These are phyloP conservation scores for Scomber colias DNA, from an alignment of 2,113 vertebrate genomes.

Conservation along the genomic window DNA sequence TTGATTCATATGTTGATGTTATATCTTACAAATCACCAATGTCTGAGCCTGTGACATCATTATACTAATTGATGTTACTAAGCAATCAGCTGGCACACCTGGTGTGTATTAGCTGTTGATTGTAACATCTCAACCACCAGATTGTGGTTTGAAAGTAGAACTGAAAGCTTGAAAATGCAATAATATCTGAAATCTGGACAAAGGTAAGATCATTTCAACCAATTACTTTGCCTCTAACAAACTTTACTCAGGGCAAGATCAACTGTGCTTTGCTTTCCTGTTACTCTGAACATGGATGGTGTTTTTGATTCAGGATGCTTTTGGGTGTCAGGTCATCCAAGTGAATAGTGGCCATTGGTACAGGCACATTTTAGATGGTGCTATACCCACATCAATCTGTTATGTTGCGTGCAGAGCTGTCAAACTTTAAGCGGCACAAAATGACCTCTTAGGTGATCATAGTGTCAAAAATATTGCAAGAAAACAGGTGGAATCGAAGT, in stretches of 20 bases:
- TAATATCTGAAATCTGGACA: background rate
- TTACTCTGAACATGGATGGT: background rate
- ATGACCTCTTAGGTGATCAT: too few species aligned
- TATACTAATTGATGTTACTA: slow-evolving; percentile 33
- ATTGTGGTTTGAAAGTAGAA: background rate
- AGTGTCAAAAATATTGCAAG: too few species aligned
- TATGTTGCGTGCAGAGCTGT: too few species aligned
- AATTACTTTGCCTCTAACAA: background rate
- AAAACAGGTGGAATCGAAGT: background rate
- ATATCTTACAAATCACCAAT: background rate
- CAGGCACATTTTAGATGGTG: too few species aligned
- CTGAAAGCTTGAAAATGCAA: background rate
- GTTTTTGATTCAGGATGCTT: background rate
- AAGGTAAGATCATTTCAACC: background rate
- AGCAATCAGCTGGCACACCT: slow-evolving; percentile 49
- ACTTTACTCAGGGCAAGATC: background rate
- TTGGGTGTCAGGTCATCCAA: background rate
- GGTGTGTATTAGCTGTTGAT: slow-evolving; percentile 21
- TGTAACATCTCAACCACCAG: background rate
- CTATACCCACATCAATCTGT: too few species aligned
- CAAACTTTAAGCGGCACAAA: too few species aligned
- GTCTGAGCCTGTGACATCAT: slow-evolving; percentile 26
- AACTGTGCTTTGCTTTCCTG: background rate
- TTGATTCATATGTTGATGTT: background rate
- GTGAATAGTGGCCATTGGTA: too few species aligned